phyloP scores from a whole-genome alignment of 2,113 vertebrate genomes.

The Guaruba guarouba region DNA sequence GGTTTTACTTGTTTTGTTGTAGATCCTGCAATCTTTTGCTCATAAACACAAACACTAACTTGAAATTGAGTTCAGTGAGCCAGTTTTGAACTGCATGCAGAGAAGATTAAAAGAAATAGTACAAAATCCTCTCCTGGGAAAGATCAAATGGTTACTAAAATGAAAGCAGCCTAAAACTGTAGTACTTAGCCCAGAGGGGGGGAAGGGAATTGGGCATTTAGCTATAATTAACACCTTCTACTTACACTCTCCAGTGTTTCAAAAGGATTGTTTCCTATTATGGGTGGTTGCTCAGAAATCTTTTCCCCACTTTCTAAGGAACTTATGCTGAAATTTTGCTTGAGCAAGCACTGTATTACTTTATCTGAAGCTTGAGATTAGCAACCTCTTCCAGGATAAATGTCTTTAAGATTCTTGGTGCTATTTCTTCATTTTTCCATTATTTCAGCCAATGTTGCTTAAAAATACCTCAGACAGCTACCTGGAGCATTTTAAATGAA shows the following conservation, averaged over 20 bases:
- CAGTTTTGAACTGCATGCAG: slow-evolving; percentile 45
- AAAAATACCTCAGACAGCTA: background rate
- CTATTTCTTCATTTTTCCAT: background rate
- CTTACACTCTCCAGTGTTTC: slow-evolving; percentile 33
- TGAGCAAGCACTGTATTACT: background rate
- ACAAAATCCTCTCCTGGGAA: slow-evolving; percentile 59
- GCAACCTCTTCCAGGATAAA: background rate
- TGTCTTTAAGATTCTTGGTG: background rate
- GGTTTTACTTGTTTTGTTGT: slow-evolving; percentile 42
- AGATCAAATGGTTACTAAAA: slow-evolving; percentile 68
- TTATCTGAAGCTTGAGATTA: background rate
- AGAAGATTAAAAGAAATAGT: slow-evolving; percentile 69
- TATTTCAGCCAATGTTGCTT: background rate
- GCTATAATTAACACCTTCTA: slow-evolving; percentile 65
- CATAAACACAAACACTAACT: slow-evolving; percentile 46
- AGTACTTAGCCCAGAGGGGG: background rate
- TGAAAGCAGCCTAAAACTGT: slow-evolving; percentile 53
- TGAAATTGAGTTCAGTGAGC: slow-evolving; percentile 47
- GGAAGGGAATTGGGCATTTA: slow-evolving; percentile 24
- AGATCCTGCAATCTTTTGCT: background rate
- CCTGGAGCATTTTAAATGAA: background rate
- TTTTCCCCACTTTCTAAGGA: background rate
- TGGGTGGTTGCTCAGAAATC: slow-evolving; percentile 10
- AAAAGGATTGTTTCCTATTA: background rate
- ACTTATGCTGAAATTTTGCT: background rate